Base-by-base conservation (phyloP, 2,113 vertebrate species). In the Oncorhynchus kisutch region DNA sequence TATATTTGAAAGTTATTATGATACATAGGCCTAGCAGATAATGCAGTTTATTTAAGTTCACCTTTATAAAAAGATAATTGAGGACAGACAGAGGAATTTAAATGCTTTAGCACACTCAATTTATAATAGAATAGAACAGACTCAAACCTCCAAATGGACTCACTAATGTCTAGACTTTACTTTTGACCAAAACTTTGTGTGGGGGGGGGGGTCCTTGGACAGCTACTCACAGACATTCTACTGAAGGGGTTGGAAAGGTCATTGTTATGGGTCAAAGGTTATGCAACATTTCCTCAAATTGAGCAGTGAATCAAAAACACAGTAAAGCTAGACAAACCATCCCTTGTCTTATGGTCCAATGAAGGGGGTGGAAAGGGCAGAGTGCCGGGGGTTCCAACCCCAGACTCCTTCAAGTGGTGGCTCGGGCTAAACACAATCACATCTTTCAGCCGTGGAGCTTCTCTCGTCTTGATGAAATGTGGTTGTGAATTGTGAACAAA, bases 281-380 rank as follows among this genome's bases (percentile, higher is more conserved):
- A 81, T 72, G 82, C 68, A 88, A 90, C 81, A 86, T 91, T 92
- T 91, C 86, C 82, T 80, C 78, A 48, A 67, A 77, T 78, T 78
- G 72, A 88, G 76, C 67, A 89, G 78, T 86, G 88, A 88, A 81
- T 87, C 67, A 86, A 85, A 88, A 88, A 88, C 88, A 87, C 59
- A 73, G 73, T 27, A 72, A 78, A 73, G 74, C 83, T 69, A 88
- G 77, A 92, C 87, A 94, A 87, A 83, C 75, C 67, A 69, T 83
- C 81, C 85, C 77, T 92, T 92, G 89, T 92, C 68, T 90, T 81
- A 69, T 77, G 82, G 77, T 77, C 74, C 69, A 70, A 51, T 9
- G 57, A 78, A 11, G 72, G 78, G 66, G 64, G 77, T 31, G 25
- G 18, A 18, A 25, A 22, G 73, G 82, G 82, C 72, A 71, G 77